Evolutionary conservation across 2,888 invertebrate species (phyloP), one percentile per base, ranked within the genome.

Genomic region (Campaea margaritaria): DNA sequence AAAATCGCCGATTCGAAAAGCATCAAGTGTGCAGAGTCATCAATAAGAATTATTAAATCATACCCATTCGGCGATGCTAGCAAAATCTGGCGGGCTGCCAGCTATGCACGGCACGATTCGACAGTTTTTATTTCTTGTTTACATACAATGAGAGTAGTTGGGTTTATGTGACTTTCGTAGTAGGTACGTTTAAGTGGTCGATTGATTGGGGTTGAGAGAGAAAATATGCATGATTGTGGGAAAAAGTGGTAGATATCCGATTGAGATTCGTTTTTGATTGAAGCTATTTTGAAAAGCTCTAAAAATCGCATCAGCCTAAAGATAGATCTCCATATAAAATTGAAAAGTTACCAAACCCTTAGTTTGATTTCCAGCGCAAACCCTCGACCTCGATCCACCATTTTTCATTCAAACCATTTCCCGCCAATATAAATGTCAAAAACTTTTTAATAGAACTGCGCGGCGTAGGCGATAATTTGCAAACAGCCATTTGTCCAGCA

Each of bases 41-140:
- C 27, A 46, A 38, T 36, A 14, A 28, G 38, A 58, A 62, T 59
- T n/a, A n/a, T n/a, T 58, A 54, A 58, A 57, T 63, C 61, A 59
- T 59, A 62, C 28, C 21, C 16, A 43, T 38, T 7, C 16, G 28
- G 8, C 15, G 16, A 14, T 16, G 43, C 13, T 51, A 2, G 42
- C 9, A 9, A 31, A 28, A n/a, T 55, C 43, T 63, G 62, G 63
- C 57, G 0, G 10, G 27, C 16, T 44, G 66, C 66, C 63, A 62
- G 47, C 45, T 21, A 21, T 16, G 58, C 51, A 27, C 52, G 16
- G 47, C 39, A 45, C 49, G 50, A 46, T 58, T 61, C 59, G 39
- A 58, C 56, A 56, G 38, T 53, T 67, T 64, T 64, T 56, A 48
- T 45, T 45, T 46, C 41, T 15, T 67, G 64, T 64, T 67, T 67